Percentiles rank a stretch among this genome's conserved stretches.
These are phyloP conservation scores for Euschistus heros DNA, from an alignment of 1,140 invertebrate species.

Conservation along the genomic window DNA sequence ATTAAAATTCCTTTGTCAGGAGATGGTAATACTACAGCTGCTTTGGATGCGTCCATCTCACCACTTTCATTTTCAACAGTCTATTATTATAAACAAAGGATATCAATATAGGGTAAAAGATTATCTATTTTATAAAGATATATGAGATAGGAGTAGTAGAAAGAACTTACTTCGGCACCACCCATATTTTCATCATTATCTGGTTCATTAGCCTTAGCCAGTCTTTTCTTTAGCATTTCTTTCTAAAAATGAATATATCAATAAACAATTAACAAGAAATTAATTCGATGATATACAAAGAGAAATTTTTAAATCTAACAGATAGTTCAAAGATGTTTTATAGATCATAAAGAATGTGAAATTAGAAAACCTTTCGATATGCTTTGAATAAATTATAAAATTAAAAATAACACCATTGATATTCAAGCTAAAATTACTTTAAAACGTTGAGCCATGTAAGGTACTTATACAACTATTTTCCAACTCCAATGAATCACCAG, in stretches of 20 bases:
- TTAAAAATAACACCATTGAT: too few species aligned
- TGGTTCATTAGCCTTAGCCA: conserved; percentile 19
- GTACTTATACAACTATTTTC: too few species aligned
- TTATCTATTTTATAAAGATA: conserved; percentile 7
- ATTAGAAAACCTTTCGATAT: too few species aligned
- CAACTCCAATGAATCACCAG: too few species aligned
- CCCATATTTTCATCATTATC: conserved; percentile 19
- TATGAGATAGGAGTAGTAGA: not conserved
- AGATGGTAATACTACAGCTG: conserved; percentile 27
- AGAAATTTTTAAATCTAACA: too few species aligned
- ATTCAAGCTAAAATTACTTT: too few species aligned
- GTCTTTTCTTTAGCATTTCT: conserved; percentile 26
- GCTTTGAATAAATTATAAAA: too few species aligned
- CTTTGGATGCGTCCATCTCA: not conserved
- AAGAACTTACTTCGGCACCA: conserved; percentile 21
- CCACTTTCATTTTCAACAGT: not conserved
- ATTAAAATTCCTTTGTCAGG: conserved; percentile 35
- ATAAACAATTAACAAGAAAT: not conserved
- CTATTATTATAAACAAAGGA: not conserved
- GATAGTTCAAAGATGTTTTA: too few species aligned
- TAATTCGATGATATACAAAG: too few species aligned
- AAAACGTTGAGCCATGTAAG: too few species aligned
- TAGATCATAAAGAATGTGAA: too few species aligned
- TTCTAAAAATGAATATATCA: conserved; percentile 27
- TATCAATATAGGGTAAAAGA: not conserved